Evolutionary conservation across 2,113 vertebrate species (phyloP).

Genomic region (Pedionomus torquatus): DNA sequence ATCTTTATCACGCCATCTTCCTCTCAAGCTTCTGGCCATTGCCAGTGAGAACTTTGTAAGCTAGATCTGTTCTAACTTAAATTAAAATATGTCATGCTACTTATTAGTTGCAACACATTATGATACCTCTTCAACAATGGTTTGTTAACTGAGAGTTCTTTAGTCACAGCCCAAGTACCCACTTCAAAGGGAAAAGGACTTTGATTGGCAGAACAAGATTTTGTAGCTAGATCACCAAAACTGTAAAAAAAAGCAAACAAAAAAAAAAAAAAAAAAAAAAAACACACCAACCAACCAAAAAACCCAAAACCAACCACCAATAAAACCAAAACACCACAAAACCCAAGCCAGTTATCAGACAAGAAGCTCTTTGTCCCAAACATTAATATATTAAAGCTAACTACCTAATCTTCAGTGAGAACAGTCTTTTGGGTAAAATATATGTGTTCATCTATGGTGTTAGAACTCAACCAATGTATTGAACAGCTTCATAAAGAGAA

Average conservation of each 20-base stretch:
- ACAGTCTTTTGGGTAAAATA: neutral
- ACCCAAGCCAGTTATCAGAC: neutral
- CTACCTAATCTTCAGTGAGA: neutral
- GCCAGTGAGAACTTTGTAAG: neutral
- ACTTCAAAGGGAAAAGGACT: neutral
- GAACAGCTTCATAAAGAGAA: neutral
- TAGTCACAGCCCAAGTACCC: neutral
- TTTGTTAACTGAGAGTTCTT: neutral
- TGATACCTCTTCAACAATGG: neutral
- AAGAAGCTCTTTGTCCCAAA: neutral
- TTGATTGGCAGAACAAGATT: neutral
- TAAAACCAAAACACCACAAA: too few species aligned
- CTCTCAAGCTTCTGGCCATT: neutral
- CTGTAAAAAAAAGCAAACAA: too few species aligned
- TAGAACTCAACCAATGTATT: neutral
- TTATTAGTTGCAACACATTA: neutral
- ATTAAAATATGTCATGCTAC: neutral
- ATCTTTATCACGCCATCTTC: neutral
- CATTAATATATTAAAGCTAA: neutral
- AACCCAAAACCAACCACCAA: too few species aligned
- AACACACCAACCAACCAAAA: too few species aligned
- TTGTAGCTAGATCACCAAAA: neutral
- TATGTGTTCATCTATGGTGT: fast-evolving
- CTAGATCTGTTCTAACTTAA: neutral
- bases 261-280: neutral